Evolutionary conservation across 2,113 vertebrate genomes (phyloP).

Genomic region (Bos indicus): DNA sequence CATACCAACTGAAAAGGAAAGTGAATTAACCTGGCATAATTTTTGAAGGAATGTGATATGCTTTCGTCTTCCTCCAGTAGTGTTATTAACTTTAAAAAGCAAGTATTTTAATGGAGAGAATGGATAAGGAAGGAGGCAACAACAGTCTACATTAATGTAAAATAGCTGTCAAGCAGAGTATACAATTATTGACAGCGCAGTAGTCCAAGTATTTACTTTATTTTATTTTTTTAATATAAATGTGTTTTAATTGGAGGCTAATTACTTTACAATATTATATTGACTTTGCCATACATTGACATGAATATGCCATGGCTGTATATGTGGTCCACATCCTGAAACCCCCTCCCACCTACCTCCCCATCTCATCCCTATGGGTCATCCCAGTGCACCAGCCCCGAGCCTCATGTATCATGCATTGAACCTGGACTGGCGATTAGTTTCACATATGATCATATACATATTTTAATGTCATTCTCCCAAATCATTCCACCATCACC

Average conservation of each 20-base stretch:
- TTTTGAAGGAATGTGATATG: background rate
- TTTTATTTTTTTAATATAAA: background rate
- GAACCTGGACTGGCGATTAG: background rate
- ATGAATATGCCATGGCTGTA: background rate
- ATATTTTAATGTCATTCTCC: background rate
- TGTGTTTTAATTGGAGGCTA: background rate
- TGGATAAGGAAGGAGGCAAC: background rate
- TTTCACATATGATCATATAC: background rate
- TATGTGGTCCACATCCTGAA: background rate
- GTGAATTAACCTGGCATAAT: slow-evolving; percentile 3
- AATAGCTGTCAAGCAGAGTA: background rate
- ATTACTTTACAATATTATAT: background rate
- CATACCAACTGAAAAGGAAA: background rate
- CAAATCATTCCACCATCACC: background rate
- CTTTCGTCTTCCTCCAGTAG: background rate
- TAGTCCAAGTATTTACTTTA: background rate
- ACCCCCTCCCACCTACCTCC: background rate
- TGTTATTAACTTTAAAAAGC: background rate
- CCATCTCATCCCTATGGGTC: background rate
- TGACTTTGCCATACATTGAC: background rate
- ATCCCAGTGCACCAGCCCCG: background rate
- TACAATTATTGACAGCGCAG: background rate
- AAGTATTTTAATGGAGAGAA: background rate
- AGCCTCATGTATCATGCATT: background rate
- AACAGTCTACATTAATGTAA: background rate